Evolutionary conservation across 2,888 invertebrate species (phyloP), one percentile per base, ranked within the genome.

Genomic region (Boloria euphrosyne): DNA sequence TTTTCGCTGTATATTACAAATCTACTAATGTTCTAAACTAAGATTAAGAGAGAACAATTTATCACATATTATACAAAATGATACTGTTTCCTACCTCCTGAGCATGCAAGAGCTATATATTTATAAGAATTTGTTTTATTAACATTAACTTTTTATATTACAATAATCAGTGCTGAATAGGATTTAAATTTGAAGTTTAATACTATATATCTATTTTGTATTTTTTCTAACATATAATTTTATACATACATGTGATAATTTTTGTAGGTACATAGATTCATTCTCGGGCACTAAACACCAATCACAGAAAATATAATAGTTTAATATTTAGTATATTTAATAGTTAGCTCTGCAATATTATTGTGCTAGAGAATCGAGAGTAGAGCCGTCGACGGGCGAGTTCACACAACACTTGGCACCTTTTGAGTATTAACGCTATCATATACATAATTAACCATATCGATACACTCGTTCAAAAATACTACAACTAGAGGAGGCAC

Each of bases 361-460:
- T 80, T 80, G 86, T 81, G 85, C 84, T 85, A 85, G 81, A 87
- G 89, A 89, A 90, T 89, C 89, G 89, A 89, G 83, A 85, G 80
- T 78, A 79, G 81, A 76, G 67, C 75, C 77, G 78, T 79, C 68
- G 74, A 76, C 74, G 71, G 75, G 76, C 76, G 76, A 74, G 78
- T 75, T 78, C 82, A 81, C 82, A 82, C 83, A 78, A 79, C 76
- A 76, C 81, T 84, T 82, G 84, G 82, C 87, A 87, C 88, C 86
- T 84, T 85, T 81, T 90, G 89, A 89, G 90, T 90, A 89, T 90
- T 90, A 81, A 87, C 81, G 80, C 86, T 82, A 84, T 84, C 80
- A 84, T 80, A 74, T 38, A 38, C 31, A 38, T 76, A 76, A 77
- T 78, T 81, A 76, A 76, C 77, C 80, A 74, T 80, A 81, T 71